Percentiles rank a stretch among this genome's conserved stretches.
These are phyloP conservation scores for Meteorus sp. DNA, from an alignment of 1,140 invertebrate genomes.

Conservation along the genomic window DNA sequence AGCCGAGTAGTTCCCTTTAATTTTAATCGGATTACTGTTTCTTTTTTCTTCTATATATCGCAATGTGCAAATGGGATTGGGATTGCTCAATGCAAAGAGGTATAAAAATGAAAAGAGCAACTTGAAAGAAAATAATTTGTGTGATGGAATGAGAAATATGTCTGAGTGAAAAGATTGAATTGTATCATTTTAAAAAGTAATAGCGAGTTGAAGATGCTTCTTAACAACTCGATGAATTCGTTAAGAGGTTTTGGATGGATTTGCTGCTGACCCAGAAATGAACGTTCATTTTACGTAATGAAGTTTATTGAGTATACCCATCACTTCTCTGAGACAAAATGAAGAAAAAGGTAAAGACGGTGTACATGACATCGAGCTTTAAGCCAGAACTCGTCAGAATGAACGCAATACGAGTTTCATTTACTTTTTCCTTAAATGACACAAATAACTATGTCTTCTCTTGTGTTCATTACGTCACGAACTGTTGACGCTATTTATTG, in stretches of 20 bases:
- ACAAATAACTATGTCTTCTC: no score
- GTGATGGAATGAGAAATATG: background rate
- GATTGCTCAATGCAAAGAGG: no score
- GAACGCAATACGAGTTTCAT: no score
- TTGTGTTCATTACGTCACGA: no score
- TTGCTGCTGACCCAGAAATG: background rate
- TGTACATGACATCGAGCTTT: no score
- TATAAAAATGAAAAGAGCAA: background rate
- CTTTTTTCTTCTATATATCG: no score
- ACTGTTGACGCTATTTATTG: no score
- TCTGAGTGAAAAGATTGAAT: background rate
- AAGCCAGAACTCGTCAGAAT: no score
- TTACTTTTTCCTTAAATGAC: background rate
- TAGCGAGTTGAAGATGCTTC: background rate
- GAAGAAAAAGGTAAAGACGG: background rate
- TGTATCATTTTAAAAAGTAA: background rate
- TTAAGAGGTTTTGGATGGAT: background rate
- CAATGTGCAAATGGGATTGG: no score
- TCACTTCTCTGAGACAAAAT: no score
- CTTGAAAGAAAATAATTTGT: background rate
- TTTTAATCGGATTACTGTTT: no score
- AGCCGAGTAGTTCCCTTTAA: no score
- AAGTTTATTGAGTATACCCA: background rate
- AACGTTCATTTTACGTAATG: background rate
- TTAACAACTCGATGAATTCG: conserved; percentile 3